phyloP scores from a whole-genome alignment of 2,113 vertebrate genomes.

The Petrocephalus microphthalmus region DNA sequence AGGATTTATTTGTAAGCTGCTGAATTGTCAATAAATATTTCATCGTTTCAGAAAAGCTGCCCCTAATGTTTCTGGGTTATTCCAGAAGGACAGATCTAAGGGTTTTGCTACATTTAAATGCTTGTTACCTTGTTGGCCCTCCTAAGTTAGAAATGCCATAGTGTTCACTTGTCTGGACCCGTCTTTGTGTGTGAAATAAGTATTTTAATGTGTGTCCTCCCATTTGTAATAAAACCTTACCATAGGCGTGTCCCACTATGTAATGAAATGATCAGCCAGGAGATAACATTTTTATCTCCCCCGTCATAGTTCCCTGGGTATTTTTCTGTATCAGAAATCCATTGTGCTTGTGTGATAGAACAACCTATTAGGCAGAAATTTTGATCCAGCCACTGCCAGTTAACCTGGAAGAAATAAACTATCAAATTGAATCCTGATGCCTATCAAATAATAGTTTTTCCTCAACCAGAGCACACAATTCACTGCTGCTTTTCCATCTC shows the following conservation, averaged over 20 bases:
- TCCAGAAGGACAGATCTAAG: slow-evolving; percentile 29
- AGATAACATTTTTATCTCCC: slow-evolving; percentile 27
- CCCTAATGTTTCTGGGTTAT: slow-evolving; percentile 27
- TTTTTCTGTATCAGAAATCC: slow-evolving; percentile 74
- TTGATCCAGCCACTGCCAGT: slow-evolving; percentile 38
- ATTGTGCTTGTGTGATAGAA: slow-evolving; percentile 53
- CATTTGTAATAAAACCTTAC: slow-evolving; percentile 42
- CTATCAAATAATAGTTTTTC: slow-evolving; percentile 18
- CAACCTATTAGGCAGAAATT: slow-evolving; percentile 45
- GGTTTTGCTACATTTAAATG: slow-evolving; percentile 13
- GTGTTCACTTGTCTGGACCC: slow-evolving; percentile 31
- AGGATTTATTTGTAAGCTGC: slow-evolving; percentile 80
- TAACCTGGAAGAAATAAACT: slow-evolving; percentile 20
- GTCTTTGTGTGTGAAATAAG: slow-evolving; percentile 41
- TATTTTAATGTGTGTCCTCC: slow-evolving; percentile 58
- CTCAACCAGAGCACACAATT: background rate
- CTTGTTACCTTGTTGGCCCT: slow-evolving; percentile 15
- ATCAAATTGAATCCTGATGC: slow-evolving; percentile 20
- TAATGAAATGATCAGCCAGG: slow-evolving; percentile 41
- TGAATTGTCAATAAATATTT: slow-evolving; percentile 66
- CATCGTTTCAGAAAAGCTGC: slow-evolving; percentile 42
- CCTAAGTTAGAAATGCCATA: background rate
- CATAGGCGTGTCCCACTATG: slow-evolving; percentile 44
- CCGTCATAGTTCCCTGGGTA: slow-evolving; percentile 51
- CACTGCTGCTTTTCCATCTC: slow-evolving; percentile 9